Base-by-base conservation (phyloP, 2,888 invertebrate species). In the Reticulitermes lucifugus region DNA sequence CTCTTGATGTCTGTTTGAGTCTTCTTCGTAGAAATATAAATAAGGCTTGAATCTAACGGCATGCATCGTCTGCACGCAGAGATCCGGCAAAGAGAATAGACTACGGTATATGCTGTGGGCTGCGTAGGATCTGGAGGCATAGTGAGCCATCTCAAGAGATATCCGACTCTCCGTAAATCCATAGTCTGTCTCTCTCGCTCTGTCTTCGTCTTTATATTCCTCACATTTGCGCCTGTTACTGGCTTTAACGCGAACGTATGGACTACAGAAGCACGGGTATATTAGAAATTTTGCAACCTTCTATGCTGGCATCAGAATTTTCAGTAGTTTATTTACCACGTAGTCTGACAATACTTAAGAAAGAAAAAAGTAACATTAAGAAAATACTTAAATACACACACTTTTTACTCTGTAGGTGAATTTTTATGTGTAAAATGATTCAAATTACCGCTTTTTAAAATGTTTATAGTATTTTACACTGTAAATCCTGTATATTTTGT, bases 1-100 rank as follows among this genome's bases (percentile, higher is more conserved):
- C 70, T 81, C 65, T 70, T 81, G 81, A 81, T 81, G 81, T 81
- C 81, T 81, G 81, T 81, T 81, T 81, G 81, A 81, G 43, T 81
- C 81, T 70, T 81, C 70, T 60, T 81, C 81, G 65, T 41, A 70
- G 81, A 81, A 81, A 81, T 81, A 81, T 81, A 81, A 81, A 81
- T 81, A 81, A 81, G 81, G 70, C 81, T 81, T 70, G 70, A 70
- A 18, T 25, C 65, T 77, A 77, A 77, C 77, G 46, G 77, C 41
- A 35, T 43, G 22, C 77, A 51, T 46, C 46, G 77, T 77, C 77
- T 77, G 77, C 22, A 10, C 73, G 14, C 18, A 22, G 51, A n/a
- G 77, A 77, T 43, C n/a, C 43, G 4, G 46, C 51, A 77, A 77
- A n/a, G 51, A 51, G 46, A n/a, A 18, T 14, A 55, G 55, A 14